Percentiles rank a stretch among this genome's conserved stretches.
Conservation (phyloP, 2,888 invertebrate species). For the Dascillus cervinus region DNA sequence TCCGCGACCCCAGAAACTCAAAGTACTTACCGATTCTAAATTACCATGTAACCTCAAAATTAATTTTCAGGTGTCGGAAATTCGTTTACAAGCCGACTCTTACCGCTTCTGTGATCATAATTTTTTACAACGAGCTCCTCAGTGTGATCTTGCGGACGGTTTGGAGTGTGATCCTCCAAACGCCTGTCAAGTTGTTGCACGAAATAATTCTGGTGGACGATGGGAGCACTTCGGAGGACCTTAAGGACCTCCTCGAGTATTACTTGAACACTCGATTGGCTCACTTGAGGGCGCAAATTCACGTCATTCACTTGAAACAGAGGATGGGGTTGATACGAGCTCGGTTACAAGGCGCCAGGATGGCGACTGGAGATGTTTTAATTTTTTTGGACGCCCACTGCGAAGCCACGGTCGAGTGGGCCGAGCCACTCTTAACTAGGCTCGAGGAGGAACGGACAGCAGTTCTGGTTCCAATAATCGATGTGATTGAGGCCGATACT, state of each 20-base stretch:
- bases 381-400: slow-evolving; percentile 91
- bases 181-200: slow-evolving; percentile 62
- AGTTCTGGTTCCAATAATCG: slow-evolving; percentile 90
- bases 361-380: slow-evolving; percentile 71
- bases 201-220: slow-evolving; percentile 96
- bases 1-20: slow-evolving; percentile 54
- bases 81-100: slow-evolving; percentile 58
- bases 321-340: slow-evolving; percentile 85
- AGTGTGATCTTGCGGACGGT: slow-evolving; percentile 71
- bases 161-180: slow-evolving; percentile 80
- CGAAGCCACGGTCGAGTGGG: slow-evolving; percentile 74
- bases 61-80: slow-evolving; percentile 50
- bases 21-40: too few species aligned
- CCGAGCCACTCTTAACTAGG: slow-evolving; percentile 81
- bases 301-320: slow-evolving; percentile 66
- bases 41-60: not conserved
- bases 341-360: slow-evolving; percentile 77
- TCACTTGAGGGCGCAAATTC: slow-evolving; percentile 55
- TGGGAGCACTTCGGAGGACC: slow-evolving; percentile 68
- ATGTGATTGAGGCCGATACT: slow-evolving; percentile 78
- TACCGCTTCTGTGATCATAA: slow-evolving; percentile 59
- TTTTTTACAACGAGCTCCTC: slow-evolving; percentile 72
- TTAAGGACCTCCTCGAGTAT: slow-evolving; percentile 68
- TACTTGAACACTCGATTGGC: slow-evolving; percentile 70
- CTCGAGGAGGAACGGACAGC: slow-evolving; percentile 73